phyloP scores from a whole-genome alignment of 23 tunicate species.

The Styela plicata region DNA sequence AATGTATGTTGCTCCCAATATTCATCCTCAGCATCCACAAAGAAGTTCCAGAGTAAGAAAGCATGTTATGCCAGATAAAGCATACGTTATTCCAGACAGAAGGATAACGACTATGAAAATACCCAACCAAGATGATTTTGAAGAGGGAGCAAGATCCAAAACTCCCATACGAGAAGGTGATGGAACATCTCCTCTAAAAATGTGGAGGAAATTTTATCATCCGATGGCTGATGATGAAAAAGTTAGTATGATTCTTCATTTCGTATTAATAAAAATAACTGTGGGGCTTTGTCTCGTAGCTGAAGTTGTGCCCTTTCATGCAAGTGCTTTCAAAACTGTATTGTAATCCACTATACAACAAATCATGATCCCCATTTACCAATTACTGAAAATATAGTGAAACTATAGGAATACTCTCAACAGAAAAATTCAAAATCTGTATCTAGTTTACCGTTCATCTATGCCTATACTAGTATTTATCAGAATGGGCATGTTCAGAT shows the following conservation, averaged over 20 bases:
- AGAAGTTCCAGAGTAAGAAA: constrained; percentile 51
- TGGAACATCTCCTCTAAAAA: constrained; percentile 18
- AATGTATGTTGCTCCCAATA: constrained; percentile 30
- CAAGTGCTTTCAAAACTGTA: no score
- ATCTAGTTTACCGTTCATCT: no score
- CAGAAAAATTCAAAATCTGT: no score
- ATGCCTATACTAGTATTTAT: no score
- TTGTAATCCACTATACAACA: no score
- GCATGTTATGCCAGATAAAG: constrained; percentile 73
- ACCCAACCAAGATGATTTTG: constrained; percentile 3
- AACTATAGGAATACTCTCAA: no score
- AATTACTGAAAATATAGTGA: no score
- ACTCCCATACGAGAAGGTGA: constrained; percentile 3
- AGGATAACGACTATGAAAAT: constrained; percentile 40
- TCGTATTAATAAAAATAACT: neutral
- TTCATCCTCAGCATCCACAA: constrained; percentile 32
- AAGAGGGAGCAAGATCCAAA: constrained; percentile 5
- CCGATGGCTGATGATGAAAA: constrained; percentile 89
- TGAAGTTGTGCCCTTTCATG: no score
- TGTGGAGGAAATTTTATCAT: constrained; percentile 59
- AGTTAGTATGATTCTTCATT: constrained; percentile 22
- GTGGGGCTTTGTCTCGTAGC: no score
- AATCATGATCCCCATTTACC: no score
- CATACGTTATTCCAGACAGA: constrained; percentile 71
- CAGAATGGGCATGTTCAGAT: no score